phyloP scores from a whole-genome alignment of 2,888 invertebrate genomes.

The Spialia ferax region DNA sequence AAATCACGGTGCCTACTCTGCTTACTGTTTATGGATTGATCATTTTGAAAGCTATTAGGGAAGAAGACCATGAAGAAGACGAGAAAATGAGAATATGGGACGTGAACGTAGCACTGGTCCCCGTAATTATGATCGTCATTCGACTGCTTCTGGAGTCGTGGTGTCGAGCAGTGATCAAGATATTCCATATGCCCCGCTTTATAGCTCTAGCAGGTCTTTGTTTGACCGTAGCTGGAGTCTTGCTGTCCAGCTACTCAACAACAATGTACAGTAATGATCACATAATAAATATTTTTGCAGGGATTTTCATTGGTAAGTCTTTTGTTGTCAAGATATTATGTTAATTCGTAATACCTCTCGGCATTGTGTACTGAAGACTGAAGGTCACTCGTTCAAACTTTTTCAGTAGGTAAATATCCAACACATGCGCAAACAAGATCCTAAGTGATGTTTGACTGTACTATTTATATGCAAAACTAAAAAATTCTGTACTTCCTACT shows the following conservation, averaged over 20 bases:
- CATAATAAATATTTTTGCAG: slow-evolving; percentile 81
- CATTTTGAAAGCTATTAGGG: slow-evolving; percentile 80
- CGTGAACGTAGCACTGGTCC: slow-evolving; percentile 86
- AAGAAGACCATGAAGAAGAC: slow-evolving; percentile 75
- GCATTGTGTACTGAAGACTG: slow-evolving; percentile 15
- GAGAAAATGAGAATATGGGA: slow-evolving; percentile 84
- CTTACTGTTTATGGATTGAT: slow-evolving; percentile 85
- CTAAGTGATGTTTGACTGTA: background rate
- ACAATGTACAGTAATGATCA: slow-evolving; percentile 76
- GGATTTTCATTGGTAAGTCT: slow-evolving; percentile 80
- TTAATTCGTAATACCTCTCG: slow-evolving; percentile 25
- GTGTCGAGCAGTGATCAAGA: slow-evolving; percentile 84
- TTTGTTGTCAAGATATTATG: slow-evolving; percentile 14
- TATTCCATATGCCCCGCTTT: slow-evolving; percentile 86
- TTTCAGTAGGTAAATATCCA: background rate
- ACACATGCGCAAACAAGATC: slow-evolving; percentile 7
- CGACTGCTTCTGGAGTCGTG: slow-evolving; percentile 87
- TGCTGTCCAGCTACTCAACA: slow-evolving; percentile 81
- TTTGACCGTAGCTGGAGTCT: slow-evolving; percentile 85
- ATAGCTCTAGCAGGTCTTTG: slow-evolving; percentile 86
- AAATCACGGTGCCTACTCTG: slow-evolving; percentile 86
- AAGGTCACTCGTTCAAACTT: slow-evolving; percentile 29
- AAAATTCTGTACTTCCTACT: background rate
- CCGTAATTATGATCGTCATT: slow-evolving; percentile 87
- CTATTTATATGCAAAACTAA: slow-evolving; percentile 11